phyloP scores from a whole-genome alignment of 2,113 vertebrate genomes.

The Saccopteryx bilineata region DNA sequence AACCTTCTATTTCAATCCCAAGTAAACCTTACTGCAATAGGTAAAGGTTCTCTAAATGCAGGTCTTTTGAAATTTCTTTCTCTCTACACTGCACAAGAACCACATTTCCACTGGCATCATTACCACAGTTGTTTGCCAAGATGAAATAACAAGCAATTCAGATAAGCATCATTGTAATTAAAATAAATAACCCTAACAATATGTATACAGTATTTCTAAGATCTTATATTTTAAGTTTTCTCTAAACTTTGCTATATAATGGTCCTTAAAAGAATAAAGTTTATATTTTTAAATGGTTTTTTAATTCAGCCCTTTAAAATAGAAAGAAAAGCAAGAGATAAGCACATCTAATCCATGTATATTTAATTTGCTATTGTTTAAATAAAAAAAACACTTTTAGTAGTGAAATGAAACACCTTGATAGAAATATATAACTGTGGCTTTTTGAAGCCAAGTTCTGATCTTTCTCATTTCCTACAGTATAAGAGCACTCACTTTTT shows the following conservation, averaged over 20 bases:
- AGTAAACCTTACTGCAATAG: too few species aligned
- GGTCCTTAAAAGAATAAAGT: conserved; percentile 37
- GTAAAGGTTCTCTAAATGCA: too few species aligned
- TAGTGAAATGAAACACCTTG: neutral
- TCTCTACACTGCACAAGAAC: too few species aligned
- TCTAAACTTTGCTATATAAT: neutral
- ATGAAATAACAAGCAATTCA: conserved; percentile 30
- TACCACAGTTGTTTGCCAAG: neutral
- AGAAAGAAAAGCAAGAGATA: neutral
- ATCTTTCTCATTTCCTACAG: conserved; percentile 4
- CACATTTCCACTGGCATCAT: neutral
- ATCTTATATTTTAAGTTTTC: conserved; percentile 7
- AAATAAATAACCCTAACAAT: conserved; percentile 41
- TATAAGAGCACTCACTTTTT: neutral
- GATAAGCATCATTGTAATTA: neutral
- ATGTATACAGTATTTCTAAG: neutral
- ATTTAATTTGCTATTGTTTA: conserved; percentile 37
- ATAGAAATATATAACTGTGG: conserved; percentile 25
- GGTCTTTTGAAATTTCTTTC: too few species aligned
- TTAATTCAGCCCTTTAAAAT: conserved; percentile 28
- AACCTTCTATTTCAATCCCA: too few species aligned
- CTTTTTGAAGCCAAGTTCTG: conserved; percentile 23
- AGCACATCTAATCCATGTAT: neutral
- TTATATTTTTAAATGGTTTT: neutral
- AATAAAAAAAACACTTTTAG: conserved; percentile 3